phyloP scores from a whole-genome alignment of 2,888 invertebrate genomes.

The Drosophila melanosoma region DNA sequence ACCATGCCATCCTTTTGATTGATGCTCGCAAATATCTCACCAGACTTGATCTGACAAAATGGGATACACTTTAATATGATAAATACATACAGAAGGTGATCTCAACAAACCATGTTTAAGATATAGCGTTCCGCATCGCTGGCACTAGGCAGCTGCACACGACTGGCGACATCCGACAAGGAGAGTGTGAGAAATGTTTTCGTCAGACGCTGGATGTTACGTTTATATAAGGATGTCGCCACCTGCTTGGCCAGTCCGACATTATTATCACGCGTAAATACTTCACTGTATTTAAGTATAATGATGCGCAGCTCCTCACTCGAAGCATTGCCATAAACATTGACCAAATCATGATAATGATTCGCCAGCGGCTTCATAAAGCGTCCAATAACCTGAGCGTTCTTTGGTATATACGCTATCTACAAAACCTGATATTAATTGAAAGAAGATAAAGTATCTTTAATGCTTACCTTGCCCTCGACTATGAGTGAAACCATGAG shows the following conservation, averaged over 20 bases:
- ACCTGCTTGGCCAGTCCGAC: conserved; percentile 93
- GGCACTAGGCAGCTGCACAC: conserved; percentile 94
- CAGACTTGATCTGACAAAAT: conserved; percentile 93
- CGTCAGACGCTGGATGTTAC: conserved; percentile 97
- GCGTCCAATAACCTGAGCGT: conserved; percentile 94
- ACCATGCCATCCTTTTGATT: conserved; percentile 99
- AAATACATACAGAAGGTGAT: background rate
- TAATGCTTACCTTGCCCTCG: conserved; percentile 91
- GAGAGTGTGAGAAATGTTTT: conserved; percentile 90
- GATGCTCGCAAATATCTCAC: conserved; percentile 98
- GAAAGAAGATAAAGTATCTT: background rate
- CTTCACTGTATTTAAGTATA: conserved; percentile 92
- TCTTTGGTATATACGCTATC: conserved; percentile 92
- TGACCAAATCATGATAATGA: conserved; percentile 94
- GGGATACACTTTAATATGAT: background rate
- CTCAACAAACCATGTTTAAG: conserved; percentile 93
- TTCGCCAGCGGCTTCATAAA: conserved; percentile 94
- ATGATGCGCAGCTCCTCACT: conserved; percentile 89
- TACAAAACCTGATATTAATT: conserved; percentile 57
- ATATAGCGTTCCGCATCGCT: conserved; percentile 97
- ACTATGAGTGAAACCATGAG: conserved; percentile 95
- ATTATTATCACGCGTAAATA: conserved; percentile 91
- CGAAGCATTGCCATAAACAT: conserved; percentile 91
- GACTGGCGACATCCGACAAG: conserved; percentile 90
- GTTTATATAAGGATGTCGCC: conserved; percentile 94